Conservation (phyloP, 2,797 vertebrate genomes). For the Ceryle rudis region DNA sequence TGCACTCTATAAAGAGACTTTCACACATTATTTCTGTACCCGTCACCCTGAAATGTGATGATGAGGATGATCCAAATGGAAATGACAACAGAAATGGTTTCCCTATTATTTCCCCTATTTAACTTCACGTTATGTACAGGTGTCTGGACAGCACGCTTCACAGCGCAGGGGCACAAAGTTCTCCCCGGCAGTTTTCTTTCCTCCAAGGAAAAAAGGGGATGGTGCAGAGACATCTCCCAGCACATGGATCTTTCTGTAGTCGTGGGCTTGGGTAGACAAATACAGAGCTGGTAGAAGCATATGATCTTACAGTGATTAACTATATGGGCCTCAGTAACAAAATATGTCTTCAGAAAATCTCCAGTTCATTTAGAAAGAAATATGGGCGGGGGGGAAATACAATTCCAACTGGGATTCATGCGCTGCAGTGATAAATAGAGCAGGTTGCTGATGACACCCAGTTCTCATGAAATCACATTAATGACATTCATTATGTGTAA, state of each 20-base stretch:
- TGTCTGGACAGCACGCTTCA: conserved; percentile 50
- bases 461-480: not conserved
- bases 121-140: conserved; percentile 72
- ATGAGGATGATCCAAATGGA: conserved; percentile 71
- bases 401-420: not conserved
- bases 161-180: conserved; percentile 25
- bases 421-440: not conserved
- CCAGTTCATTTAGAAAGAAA: not conserved
- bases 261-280: not conserved
- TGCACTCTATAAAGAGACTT: conserved; percentile 11
- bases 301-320: not conserved
- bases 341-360: not conserved
- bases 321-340: not conserved
- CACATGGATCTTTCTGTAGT: not conserved
- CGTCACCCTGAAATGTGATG: conserved; percentile 73
- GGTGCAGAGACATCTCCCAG: not conserved
- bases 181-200: not conserved
- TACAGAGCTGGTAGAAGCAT: not conserved
- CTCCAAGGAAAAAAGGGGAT: not conserved
- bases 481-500: not conserved
- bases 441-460: not conserved
- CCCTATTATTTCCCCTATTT: conserved; percentile 68
- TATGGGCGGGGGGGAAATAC: not conserved
- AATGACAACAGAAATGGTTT: conserved; percentile 66
- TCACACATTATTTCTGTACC: conserved; percentile 73